Evolutionary conservation across 2,113 vertebrate genomes (phyloP).

Genomic region (Talpa occidentalis): DNA sequence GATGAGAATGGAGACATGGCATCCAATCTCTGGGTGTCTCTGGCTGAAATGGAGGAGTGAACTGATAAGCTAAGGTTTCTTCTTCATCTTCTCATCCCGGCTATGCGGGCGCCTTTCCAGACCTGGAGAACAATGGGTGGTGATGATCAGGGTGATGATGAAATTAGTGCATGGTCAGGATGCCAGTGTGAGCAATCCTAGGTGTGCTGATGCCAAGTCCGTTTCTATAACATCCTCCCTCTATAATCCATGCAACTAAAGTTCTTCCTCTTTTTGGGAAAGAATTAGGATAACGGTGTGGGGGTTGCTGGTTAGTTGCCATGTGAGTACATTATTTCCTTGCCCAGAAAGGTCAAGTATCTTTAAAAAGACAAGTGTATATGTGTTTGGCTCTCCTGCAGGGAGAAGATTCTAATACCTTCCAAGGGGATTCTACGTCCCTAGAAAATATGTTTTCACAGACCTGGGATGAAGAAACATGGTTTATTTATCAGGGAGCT

Average conservation of each 20-base stretch:
- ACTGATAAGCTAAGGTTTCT: background rate
- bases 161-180: background rate
- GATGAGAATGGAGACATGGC: background rate
- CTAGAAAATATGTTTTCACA: constrained; percentile 29
- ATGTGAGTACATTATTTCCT: background rate
- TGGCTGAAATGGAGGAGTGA: background rate
- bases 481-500: constrained; percentile 53
- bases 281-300: background rate
- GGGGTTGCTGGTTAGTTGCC: background rate
- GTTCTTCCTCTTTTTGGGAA: background rate
- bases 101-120: background rate
- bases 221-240: constrained; percentile 14
- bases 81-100: background rate
- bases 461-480: background rate
- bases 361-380: constrained; percentile 32
- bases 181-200: background rate
- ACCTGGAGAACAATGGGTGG: background rate
- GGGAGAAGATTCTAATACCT: background rate
- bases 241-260: background rate
- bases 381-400: background rate
- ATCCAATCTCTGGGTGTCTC: background rate
- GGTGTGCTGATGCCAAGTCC: background rate
- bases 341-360: background rate
- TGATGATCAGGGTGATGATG: background rate
- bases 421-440: background rate